These are phyloP conservation scores for Crotalus adamanteus DNA, from an alignment of 2,797 vertebrate species.

Conservation along the genomic window DNA sequence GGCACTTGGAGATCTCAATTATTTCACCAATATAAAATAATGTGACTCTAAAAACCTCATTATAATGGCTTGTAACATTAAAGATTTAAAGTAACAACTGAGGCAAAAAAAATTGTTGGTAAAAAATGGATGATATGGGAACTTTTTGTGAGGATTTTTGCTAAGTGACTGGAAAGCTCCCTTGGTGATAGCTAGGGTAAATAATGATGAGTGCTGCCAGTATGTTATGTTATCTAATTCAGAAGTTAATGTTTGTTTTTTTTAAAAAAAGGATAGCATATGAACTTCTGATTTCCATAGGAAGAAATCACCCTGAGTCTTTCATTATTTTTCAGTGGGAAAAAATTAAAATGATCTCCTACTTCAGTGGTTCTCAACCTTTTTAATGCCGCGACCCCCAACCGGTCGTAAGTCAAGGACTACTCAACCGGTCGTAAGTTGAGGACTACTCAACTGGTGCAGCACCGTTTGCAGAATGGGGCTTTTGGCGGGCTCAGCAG, in stretches of 20 bases:
- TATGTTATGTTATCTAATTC: not conserved
- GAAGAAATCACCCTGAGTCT: not conserved
- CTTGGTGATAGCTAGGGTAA: not conserved
- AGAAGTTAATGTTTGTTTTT: not conserved
- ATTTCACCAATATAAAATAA: slow-evolving; percentile 51
- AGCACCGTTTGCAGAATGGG: too few relatives aligned
- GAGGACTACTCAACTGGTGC: too few relatives aligned
- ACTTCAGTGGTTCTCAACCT: not conserved
- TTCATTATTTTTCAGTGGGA: not conserved
- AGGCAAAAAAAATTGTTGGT: not conserved
- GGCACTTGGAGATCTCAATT: slow-evolving; percentile 53
- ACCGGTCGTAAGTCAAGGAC: too few relatives aligned
- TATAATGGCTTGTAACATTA: slow-evolving; percentile 56
- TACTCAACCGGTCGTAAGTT: too few relatives aligned
- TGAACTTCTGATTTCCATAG: not conserved
- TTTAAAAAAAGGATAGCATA: not conserved
- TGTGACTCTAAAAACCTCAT: slow-evolving; percentile 41
- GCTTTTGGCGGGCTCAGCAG: too few relatives aligned
- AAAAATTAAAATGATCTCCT: not conserved
- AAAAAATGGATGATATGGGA: not conserved
- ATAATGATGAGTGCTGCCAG: too few relatives aligned
- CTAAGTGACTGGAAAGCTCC: not conserved
- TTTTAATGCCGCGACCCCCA: too few relatives aligned
- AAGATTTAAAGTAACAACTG: slow-evolving; percentile 51
- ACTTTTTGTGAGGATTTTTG: not conserved